These are phyloP conservation scores for Cephalopachus bancanus DNA, from an alignment of 2,797 vertebrate species.

Conservation along the genomic window DNA sequence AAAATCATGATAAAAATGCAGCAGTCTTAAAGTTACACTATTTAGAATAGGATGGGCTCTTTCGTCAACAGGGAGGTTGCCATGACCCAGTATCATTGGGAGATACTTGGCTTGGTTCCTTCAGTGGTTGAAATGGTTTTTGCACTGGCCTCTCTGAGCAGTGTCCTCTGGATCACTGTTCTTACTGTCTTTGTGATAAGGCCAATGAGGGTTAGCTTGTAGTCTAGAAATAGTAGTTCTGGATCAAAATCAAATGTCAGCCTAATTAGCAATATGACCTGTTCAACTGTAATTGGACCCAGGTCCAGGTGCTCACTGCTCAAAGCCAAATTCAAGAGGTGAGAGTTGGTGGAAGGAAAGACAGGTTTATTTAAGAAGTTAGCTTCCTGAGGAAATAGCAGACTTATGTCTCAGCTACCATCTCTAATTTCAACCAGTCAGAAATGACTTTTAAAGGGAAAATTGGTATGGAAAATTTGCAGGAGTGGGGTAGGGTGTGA, in stretches of 20 bases:
- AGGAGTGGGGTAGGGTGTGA: too few relatives aligned
- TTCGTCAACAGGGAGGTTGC: background rate
- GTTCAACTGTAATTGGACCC: background rate
- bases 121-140: background rate
- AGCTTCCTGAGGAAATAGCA: too few relatives aligned
- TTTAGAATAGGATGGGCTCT: background rate
- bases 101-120: background rate
- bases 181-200: background rate
- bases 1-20: conserved; percentile 9
- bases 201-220: background rate
- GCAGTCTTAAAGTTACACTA: background rate
- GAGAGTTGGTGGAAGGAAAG: too few relatives aligned
- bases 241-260: background rate
- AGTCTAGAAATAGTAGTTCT: background rate
- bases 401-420: too few relatives aligned
- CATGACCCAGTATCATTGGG: background rate
- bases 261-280: background rate
- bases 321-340: too few relatives aligned
- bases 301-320: too few relatives aligned
- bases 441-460: too few relatives aligned
- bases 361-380: too few relatives aligned
- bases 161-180: background rate
- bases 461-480: too few relatives aligned
- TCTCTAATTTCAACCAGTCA: too few relatives aligned
- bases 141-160: background rate